Evolutionary conservation across 2,797 vertebrate genomes (phyloP).

Genomic region (Chelidonichthys spinosus): DNA sequence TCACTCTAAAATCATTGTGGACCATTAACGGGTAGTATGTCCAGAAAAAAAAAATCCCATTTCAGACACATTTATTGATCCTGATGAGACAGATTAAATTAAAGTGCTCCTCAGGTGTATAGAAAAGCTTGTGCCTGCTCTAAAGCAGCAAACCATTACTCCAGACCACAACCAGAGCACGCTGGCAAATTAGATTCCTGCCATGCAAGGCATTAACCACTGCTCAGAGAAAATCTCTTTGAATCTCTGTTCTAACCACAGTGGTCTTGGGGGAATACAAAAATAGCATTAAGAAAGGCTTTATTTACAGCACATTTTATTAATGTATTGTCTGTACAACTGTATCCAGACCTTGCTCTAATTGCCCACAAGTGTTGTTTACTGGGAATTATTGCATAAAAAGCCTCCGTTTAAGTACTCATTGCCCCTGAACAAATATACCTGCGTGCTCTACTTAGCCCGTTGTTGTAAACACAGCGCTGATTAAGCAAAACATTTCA

Average conservation of each 20-base stretch:
- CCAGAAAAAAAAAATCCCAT: conserved; percentile 63
- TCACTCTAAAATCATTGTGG: conserved; percentile 58
- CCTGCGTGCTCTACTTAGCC: not conserved
- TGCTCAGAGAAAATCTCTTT: conserved; percentile 26
- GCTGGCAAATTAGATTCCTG: conserved; percentile 63
- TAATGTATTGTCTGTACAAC: conserved; percentile 43
- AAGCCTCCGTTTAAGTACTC: conserved; percentile 34
- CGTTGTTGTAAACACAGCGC: conserved; percentile 2
- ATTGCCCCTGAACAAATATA: conserved; percentile 3
- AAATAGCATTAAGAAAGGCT: conserved; percentile 21
- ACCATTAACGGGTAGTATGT: conserved; percentile 64
- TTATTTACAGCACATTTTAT: conserved; percentile 51
- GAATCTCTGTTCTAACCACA: conserved; percentile 35
- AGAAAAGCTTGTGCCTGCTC: conserved; percentile 65
- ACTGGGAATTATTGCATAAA: conserved; percentile 30
- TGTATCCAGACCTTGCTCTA: conserved; percentile 24
- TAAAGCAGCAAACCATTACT: conserved; percentile 66
- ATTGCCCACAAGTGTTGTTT: conserved; percentile 47
- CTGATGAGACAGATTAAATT: conserved; percentile 77
- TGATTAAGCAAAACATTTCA: conserved; percentile 20
- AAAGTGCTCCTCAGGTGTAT: conserved; percentile 76
- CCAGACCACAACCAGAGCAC: conserved; percentile 36
- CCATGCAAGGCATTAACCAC: conserved; percentile 33
- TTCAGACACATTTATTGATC: conserved; percentile 77
- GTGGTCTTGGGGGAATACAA: conserved; percentile 20